Evolutionary conservation across 2,888 invertebrate species (phyloP), one percentile per base, ranked within the genome.

Genomic region (Oasisia sp.): DNA sequence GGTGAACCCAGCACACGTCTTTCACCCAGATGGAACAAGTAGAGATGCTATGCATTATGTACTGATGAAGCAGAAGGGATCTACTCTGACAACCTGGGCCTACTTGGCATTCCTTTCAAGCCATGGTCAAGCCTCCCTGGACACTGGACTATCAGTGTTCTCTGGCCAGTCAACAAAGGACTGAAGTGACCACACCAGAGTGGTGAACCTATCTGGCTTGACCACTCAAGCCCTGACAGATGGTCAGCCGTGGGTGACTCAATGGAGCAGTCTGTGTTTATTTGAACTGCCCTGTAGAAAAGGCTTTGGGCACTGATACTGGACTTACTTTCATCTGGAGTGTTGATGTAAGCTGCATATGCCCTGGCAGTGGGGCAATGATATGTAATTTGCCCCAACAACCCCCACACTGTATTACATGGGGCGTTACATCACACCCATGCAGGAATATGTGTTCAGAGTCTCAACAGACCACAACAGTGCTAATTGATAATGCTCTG

Each of bases 71-170:
- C 74, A 74, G 74, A 74, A 74, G 74, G 50, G 27, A 74, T 74
- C 74, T 74, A 74, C 27, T 74, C n/a, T 0, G 27, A 74, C 74
- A 74, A 74, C n/a, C 74, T 74, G 74, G 74, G n/a, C 27, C 74
- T 74, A 74, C 74, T 74, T 74, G 74, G 74, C 74, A 74, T 74
- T 74, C 74, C 74, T 74, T 74, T 74, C 74, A 74, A 74, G 19
- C 14, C 74, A 27, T 1, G 50, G 74, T 74, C 74, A 74, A 74
- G 74, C 74, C n/a, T 19, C 74, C 27, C 19, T 74, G 74, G 74
- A 74, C 74, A 74, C 74, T n/a, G n/a, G 74, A 27, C 74, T 74
- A 74, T 74, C n/a, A n/a, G 74, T 74, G 19, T 74, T 74, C 74
- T 74, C 4, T 7, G n/a, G 74, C 74, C 7, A 27, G 74, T 27